phyloP scores from a whole-genome alignment of 1,140 invertebrate genomes.

The Phymastichus coffea region DNA sequence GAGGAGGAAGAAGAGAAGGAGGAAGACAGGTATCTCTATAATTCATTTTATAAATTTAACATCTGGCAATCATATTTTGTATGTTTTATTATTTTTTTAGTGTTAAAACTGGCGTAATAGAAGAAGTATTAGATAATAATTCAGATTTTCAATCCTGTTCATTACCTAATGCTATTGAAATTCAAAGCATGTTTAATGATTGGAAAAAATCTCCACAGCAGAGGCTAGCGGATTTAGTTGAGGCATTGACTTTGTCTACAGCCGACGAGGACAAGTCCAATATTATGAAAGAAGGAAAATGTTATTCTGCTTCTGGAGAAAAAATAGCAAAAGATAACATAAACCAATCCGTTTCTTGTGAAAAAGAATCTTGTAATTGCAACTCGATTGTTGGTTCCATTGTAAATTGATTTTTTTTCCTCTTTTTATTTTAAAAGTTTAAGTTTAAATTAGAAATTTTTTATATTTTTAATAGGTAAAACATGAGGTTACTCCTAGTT shows the following conservation, averaged over 20 bases:
- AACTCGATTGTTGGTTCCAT: neutral
- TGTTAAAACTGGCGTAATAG: neutral
- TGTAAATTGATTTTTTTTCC: neutral
- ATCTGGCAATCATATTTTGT: no score
- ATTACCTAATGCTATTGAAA: slow-evolving; percentile 22
- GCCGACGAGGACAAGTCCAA: slow-evolving; percentile 8
- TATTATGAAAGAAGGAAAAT: slow-evolving; percentile 13
- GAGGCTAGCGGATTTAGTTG: slow-evolving; percentile 26
- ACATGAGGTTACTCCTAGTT: no score
- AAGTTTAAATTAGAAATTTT: neutral
- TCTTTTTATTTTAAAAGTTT: neutral
- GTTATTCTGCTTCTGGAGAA: slow-evolving; percentile 16
- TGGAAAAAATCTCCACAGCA: slow-evolving; percentile 29
- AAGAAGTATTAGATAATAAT: neutral
- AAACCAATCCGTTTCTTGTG: slow-evolving; percentile 17
- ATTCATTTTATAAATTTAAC: no score
- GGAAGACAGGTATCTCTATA: no score
- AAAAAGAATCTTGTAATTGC: slow-evolving; percentile 16
- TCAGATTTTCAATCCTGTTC: slow-evolving; percentile 1
- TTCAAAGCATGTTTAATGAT: slow-evolving; percentile 29
- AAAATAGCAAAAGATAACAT: slow-evolving; percentile 18
- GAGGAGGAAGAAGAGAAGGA: neutral
- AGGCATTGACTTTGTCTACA: slow-evolving; percentile 18
- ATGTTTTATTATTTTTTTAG: neutral
- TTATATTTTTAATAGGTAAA: no score